Base-by-base conservation (phyloP, 2,888 invertebrate species). In the Clusia tigrina region DNA sequence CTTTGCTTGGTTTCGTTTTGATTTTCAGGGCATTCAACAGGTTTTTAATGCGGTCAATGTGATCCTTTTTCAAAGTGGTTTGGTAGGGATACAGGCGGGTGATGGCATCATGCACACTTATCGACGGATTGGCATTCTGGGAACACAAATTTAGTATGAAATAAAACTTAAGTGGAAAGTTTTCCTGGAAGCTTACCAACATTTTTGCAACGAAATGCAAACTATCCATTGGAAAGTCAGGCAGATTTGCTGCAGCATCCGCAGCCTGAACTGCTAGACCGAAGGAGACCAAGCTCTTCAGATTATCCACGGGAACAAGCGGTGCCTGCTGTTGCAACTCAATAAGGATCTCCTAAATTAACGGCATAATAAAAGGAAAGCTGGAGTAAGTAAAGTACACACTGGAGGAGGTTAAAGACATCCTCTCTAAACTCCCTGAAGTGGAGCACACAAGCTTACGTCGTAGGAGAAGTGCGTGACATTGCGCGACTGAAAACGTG, bases 401-500 rank as follows among this genome's bases (percentile, higher is more conserved):
- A 83, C 38, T 12, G 15, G 38, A 9, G 38, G 15, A n/a, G n/a
- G n/a, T n/a, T n/a, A n/a, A n/a, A n/a, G n/a, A n/a, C n/a, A n/a
- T n/a, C n/a, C n/a, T n/a, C n/a, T n/a, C n/a, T n/a, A n/a, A n/a
- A n/a, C n/a, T n/a, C n/a, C n/a, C n/a, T n/a, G n/a, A n/a, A n/a
- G n/a, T n/a, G n/a, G n/a, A n/a, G n/a, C n/a, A n/a, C n/a, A n/a
- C n/a, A n/a, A n/a, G 67, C 64, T 70, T 63, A 78, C 79, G 67
- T 75, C 73, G 62, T 72, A 80, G 10, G 77, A 72, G 60, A 71
- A 78, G 55, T 77, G 74, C 58, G 89, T 85, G 66, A 98, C 88
- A 83, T 96, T 92, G 78, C 95, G 87, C 0, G 95, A 96, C 84
- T 98, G 98, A 82, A 98, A 98, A 63, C 98, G 86, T 0, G 97